Conservation (phyloP, 2,113 vertebrate species). For the Puntigrus tetrazona region DNA sequence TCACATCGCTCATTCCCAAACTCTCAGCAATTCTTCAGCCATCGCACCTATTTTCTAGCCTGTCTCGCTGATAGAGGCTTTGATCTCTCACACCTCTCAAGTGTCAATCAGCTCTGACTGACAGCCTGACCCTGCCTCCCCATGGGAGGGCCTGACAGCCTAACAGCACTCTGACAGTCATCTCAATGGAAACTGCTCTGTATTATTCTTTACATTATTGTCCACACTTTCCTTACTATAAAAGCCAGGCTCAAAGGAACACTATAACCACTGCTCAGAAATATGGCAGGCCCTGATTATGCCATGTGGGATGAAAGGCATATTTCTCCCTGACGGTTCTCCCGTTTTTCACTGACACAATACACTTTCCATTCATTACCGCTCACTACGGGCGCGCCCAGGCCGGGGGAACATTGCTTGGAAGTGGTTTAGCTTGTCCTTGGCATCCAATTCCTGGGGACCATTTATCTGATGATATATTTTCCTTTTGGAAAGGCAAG, state of each 20-base stretch:
- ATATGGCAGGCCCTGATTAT: slow-evolving; percentile 73
- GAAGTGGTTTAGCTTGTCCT: slow-evolving; percentile 74
- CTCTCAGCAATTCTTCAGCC: slow-evolving; percentile 53
- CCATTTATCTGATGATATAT: slow-evolving; percentile 77
- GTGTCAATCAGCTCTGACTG: slow-evolving; percentile 60
- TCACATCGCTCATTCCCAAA: slow-evolving; percentile 45
- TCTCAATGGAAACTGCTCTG: slow-evolving; percentile 56
- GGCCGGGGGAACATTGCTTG: slow-evolving; percentile 68
- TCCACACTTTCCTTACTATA: slow-evolving; percentile 52
- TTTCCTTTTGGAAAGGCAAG: slow-evolving; percentile 74
- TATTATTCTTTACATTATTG: slow-evolving; percentile 62
- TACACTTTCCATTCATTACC: slow-evolving; percentile 77
- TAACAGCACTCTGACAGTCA: slow-evolving; percentile 60
- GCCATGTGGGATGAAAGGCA: slow-evolving; percentile 72
- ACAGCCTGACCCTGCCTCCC: slow-evolving; percentile 59
- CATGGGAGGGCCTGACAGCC: slow-evolving; percentile 57
- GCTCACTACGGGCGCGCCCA: slow-evolving; percentile 72
- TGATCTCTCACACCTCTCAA: slow-evolving; percentile 59
- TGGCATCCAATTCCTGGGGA: slow-evolving; percentile 72
- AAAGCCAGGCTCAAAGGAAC: slow-evolving; percentile 53
- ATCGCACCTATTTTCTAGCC: slow-evolving; percentile 59
- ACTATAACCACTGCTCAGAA: slow-evolving; percentile 59
- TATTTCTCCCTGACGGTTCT: slow-evolving; percentile 72
- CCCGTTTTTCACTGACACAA: slow-evolving; percentile 76
- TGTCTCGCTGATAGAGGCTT: slow-evolving; percentile 56